phyloP scores from a whole-genome alignment of 2,888 invertebrate genomes.

The Chydorus sphaericus region DNA sequence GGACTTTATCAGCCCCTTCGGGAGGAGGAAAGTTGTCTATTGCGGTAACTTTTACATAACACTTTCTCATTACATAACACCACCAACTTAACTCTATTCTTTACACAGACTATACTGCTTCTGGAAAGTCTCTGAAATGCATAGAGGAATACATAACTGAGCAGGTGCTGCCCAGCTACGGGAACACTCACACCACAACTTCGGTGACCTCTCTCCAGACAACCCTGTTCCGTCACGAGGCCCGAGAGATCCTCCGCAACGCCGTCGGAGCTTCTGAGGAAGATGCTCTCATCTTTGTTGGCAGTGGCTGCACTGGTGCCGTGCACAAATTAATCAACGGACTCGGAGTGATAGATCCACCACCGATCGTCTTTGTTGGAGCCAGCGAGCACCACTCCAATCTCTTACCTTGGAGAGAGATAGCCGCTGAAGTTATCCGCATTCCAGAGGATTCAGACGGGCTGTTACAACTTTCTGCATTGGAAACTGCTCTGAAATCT shows the following conservation, averaged over 20 bases:
- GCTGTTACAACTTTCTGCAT: conserved; percentile 56
- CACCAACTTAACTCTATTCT: too few species aligned
- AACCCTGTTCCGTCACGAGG: conserved; percentile 71
- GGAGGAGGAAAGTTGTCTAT: conserved; percentile 50
- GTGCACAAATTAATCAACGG: conserved; percentile 59
- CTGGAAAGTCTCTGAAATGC: conserved; percentile 65
- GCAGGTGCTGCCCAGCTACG: conserved; percentile 68
- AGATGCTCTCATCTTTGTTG: conserved; percentile 59
- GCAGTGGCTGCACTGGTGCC: conserved; percentile 58
- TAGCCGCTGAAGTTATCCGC: conserved; percentile 58
- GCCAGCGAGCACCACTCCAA: conserved; percentile 59
- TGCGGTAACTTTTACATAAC: background rate
- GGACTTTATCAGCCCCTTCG: conserved; percentile 67
- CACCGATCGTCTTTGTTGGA: conserved; percentile 61
- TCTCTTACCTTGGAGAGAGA: conserved; percentile 68
- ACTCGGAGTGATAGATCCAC: conserved; percentile 42
- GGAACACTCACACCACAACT: conserved; percentile 66
- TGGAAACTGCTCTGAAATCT: conserved; percentile 52
- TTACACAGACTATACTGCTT: conserved; percentile 77
- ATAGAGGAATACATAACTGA: conserved; percentile 66
- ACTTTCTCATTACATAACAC: conserved; percentile 25
- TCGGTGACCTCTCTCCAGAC: conserved; percentile 75
- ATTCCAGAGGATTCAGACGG: conserved; percentile 66
- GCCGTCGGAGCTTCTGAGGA: conserved; percentile 65
- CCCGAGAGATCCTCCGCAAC: conserved; percentile 58